Percentiles rank a stretch among this genome's conserved stretches.
Conservation (phyloP, 2,113 vertebrate species). For the Notechis scutatus region DNA sequence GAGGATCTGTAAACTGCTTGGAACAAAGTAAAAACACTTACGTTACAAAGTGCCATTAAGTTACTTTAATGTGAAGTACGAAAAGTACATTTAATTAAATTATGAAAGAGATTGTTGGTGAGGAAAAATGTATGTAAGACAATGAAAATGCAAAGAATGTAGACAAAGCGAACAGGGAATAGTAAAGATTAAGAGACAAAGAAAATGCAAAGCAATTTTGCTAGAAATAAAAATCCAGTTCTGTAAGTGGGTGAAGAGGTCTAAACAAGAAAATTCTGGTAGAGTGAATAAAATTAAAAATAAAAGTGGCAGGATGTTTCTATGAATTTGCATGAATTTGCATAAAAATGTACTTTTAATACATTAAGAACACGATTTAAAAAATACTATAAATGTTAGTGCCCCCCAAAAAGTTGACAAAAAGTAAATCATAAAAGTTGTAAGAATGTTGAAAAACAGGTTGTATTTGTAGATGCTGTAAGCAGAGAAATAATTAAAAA, state of each 20-base stretch:
- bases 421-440: not conserved
- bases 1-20: not conserved
- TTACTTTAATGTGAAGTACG: not conserved
- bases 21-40: not conserved
- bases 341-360: not conserved
- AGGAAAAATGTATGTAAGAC: not conserved
- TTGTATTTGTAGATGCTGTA: not conserved
- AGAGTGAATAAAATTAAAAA: not conserved
- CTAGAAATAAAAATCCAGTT: not conserved
- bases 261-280: not conserved
- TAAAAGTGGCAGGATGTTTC: not conserved
- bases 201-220: not conserved
- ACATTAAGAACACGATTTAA: not conserved
- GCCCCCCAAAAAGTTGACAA: not conserved
- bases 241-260: not conserved
- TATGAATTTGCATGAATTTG: not conserved
- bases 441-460: not conserved
- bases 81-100: not conserved
- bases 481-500: not conserved
- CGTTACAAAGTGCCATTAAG: not conserved
- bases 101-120: not conserved
- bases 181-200: not conserved
- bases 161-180: not conserved
- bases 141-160: not conserved
- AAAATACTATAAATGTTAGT: not conserved